Percentiles rank a stretch among this genome's conserved stretches.
phyloP scores from a whole-genome alignment of 2,113 vertebrate species.

The Malurus cyaneus region DNA sequence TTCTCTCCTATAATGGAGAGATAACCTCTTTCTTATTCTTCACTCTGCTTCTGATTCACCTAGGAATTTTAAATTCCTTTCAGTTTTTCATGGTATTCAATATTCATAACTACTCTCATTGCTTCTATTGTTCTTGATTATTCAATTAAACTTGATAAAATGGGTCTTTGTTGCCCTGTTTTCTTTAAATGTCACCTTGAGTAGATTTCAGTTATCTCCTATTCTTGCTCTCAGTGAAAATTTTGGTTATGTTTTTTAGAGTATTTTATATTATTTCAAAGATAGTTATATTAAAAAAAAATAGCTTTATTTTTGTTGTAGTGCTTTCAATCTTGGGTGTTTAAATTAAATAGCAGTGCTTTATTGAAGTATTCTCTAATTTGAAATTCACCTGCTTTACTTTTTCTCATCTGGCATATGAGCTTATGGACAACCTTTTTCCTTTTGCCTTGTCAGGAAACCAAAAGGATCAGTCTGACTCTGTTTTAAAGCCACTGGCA shows the following conservation, averaged over 20 bases:
- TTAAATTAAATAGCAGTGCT: not conserved
- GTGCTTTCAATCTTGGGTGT: not conserved
- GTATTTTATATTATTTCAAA: not conserved
- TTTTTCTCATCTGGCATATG: not conserved
- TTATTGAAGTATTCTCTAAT: not conserved
- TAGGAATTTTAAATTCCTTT: not conserved
- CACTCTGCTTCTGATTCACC: not conserved
- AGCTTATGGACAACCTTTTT: not conserved
- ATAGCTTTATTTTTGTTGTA: not conserved
- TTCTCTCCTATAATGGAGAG: not conserved
- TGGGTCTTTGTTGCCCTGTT: not conserved
- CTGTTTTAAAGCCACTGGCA: not conserved
- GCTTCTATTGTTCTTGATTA: not conserved
- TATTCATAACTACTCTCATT: not conserved
- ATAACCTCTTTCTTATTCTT: not conserved
- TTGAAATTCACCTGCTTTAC: not conserved
- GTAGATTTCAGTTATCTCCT: conserved; percentile 1
- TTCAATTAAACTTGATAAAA: not conserved
- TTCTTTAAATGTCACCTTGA: not conserved
- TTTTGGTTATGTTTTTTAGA: not conserved
- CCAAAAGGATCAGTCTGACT: not conserved
- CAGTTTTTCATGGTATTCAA: not conserved
- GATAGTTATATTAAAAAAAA: not conserved
- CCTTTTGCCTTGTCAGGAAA: not conserved
- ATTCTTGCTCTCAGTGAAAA: not conserved